These are phyloP conservation scores for Nemotelus pantherinus DNA, from an alignment of 2,888 invertebrate genomes.

Conservation along the genomic window DNA sequence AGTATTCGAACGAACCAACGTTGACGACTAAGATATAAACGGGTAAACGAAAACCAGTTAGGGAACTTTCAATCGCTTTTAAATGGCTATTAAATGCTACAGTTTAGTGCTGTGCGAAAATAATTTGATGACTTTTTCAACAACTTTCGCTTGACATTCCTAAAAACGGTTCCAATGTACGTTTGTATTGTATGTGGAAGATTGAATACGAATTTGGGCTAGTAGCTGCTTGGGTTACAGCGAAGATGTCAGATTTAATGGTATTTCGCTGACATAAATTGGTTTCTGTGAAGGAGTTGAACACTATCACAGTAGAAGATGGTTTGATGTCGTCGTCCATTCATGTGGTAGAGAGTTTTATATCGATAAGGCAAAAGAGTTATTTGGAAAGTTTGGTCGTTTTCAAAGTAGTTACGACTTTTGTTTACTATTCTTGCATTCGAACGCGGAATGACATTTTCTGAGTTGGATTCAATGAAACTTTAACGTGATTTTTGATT, in stretches of 20 bases:
- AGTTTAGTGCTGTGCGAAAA: slow-evolving; percentile 37
- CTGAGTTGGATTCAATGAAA: no score
- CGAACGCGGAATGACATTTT: no score
- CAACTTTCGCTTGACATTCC: slow-evolving; percentile 31
- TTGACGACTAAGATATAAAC: neutral
- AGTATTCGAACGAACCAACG: slow-evolving; percentile 21
- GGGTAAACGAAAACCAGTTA: slow-evolving; percentile 19
- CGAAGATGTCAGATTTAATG: slow-evolving; percentile 20
- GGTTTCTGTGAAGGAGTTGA: slow-evolving; percentile 11
- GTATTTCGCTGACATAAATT: slow-evolving; percentile 35
- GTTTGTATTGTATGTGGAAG: neutral
- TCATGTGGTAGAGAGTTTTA: no score
- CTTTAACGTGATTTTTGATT: no score
- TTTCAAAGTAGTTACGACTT: no score
- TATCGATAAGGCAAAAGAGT: no score
- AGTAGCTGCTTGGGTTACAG: neutral
- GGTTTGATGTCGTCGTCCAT: neutral
- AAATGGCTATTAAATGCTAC: slow-evolving; percentile 43
- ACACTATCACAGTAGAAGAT: neutral
- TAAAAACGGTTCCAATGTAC: neutral
- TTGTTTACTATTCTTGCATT: no score
- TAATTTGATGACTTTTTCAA: slow-evolving; percentile 41
- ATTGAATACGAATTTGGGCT: neutral
- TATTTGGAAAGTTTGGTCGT: no score
- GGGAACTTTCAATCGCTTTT: slow-evolving; percentile 27